Evolutionary conservation across 2,888 invertebrate genomes (phyloP), one percentile per base, ranked within the genome.

Genomic region (Sphecodes monilicornis): DNA sequence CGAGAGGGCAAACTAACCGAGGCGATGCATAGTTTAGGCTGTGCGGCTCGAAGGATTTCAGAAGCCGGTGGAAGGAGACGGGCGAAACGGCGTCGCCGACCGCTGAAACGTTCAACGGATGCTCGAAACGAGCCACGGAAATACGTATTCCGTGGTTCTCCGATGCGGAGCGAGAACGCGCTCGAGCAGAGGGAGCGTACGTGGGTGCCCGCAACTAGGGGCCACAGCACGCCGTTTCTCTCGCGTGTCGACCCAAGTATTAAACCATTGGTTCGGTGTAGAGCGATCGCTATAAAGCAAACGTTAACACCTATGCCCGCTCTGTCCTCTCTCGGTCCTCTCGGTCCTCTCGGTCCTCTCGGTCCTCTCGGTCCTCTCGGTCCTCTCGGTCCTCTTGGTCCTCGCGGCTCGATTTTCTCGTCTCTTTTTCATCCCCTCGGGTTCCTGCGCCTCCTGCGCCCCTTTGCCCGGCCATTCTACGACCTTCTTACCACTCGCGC

Each of bases 301-400:
- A 91, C 90, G 92, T 92, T 92, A 92, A 92, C 92, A 91, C 92
- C 89, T 92, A 86, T 81, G 84, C 86, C 84, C 77, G n/a, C n/a
- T n/a, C n/a, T n/a, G n/a, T 71, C 88, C 79, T 16, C 60, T 6
- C 57, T 75, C 76, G 26, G 1, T 39, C 41, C 75, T 32, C 46
- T 1, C 39, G 75, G 32, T 32, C 46, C 39, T 22, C 46, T 11
- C 43, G 26, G 18, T 71, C 73, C 71, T 29, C 80, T 76, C 76
- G 72, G 74, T 87, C 71, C 85, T 78, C 81, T 80, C 75, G 80
- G 69, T 70, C 76, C 74, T 75, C 80, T 76, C 76, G 72, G 74
- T 87, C 71, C 85, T 78, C 81, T 80, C 75, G 80, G 69, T 70
- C 76, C 74, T 73, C 78, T 78, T 69, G n/a, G 54, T 29, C 60